Conservation (phyloP, 2,888 invertebrate species). For the Augiades crinisus region DNA sequence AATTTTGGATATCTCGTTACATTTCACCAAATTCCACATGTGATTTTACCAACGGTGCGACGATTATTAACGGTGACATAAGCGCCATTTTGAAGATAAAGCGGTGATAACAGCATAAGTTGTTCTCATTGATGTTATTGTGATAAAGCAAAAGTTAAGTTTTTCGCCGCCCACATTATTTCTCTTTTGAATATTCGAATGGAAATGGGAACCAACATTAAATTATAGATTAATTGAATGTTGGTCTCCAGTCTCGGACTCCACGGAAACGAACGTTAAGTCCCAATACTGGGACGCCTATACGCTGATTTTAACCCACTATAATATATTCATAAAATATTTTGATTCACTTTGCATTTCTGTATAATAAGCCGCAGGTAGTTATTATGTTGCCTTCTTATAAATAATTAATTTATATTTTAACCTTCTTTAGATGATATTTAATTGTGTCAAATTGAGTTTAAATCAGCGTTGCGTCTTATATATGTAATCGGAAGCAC, state of each 20-base stretch:
- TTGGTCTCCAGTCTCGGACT: no score
- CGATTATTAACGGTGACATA: background rate
- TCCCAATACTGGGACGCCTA: no score
- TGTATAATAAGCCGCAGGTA: no score
- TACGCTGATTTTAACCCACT: no score
- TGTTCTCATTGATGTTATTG: background rate
- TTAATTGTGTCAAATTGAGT: background rate
- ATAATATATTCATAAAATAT: no score
- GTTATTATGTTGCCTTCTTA: no score
- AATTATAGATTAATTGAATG: background rate
- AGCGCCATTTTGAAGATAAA: background rate
- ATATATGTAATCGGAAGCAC: background rate
- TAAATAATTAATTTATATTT: background rate
- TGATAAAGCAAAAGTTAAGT: background rate
- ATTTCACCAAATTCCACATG: background rate
- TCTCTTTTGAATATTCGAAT: no score
- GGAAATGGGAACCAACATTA: background rate
- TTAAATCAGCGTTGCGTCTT: background rate
- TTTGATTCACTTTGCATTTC: no score
- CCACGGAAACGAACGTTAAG: no score
- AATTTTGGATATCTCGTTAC: no score
- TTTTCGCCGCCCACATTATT: background rate
- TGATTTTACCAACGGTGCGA: background rate
- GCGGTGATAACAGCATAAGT: background rate
- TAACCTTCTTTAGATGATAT: background rate